phyloP scores from a whole-genome alignment of 2,797 vertebrate genomes.

The Poecilia picta region DNA sequence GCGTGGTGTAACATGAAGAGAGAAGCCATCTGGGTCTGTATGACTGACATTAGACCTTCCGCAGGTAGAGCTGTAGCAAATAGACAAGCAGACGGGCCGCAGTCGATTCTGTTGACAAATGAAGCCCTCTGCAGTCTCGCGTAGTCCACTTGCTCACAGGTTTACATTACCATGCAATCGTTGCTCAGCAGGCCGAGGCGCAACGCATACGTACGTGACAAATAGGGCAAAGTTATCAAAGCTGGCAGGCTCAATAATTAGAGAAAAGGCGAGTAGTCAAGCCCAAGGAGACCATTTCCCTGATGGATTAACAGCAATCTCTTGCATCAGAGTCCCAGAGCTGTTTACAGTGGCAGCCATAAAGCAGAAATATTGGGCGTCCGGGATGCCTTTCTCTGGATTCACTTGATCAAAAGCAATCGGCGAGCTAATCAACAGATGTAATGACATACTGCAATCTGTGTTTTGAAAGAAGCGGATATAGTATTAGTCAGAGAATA shows the following conservation, averaged over 20 bases:
- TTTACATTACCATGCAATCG: conserved; percentile 54
- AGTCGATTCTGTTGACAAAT: conserved; percentile 54
- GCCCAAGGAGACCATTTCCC: conserved; percentile 63
- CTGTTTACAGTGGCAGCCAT: conserved; percentile 66
- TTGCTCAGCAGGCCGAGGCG: conserved; percentile 38
- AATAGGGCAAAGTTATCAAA: conserved; percentile 71
- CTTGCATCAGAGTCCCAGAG: conserved; percentile 49
- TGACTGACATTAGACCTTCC: conserved; percentile 24
- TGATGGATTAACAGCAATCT: conserved; percentile 72
- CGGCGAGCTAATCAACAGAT: conserved; percentile 63
- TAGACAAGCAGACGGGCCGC: conserved; percentile 16
- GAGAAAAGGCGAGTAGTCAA: conserved; percentile 65
- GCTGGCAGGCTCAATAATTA: conserved; percentile 78
- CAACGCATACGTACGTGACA: conserved; percentile 68
- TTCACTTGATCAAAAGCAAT: conserved; percentile 66
- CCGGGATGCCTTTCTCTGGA: conserved; percentile 45
- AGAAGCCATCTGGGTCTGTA: conserved; percentile 19
- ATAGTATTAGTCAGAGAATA: conserved; percentile 46
- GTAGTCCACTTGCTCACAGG: conserved; percentile 48
- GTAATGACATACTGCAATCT: conserved; percentile 41
- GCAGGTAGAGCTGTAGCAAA: conserved; percentile 37
- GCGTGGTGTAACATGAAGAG: conserved; percentile 1
- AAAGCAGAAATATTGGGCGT: conserved; percentile 59
- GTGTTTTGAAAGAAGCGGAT: conserved; percentile 54
- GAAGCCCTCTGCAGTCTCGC: conserved; percentile 18